Evolutionary conservation across 2,888 invertebrate species (phyloP).

Genomic region (Hylaea fasciaria): DNA sequence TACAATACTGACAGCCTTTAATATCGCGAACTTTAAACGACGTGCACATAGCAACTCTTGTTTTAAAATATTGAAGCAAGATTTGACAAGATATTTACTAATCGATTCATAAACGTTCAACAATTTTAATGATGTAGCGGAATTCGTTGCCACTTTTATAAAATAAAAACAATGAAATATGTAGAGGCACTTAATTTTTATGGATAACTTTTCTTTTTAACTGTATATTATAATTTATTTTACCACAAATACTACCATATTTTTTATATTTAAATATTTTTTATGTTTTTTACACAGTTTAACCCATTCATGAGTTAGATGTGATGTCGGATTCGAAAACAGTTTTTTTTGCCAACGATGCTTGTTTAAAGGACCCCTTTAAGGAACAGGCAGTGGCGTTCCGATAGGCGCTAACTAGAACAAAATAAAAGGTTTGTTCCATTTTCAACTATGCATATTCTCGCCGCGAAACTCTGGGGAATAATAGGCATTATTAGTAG

Average conservation of each 20-base stretch:
- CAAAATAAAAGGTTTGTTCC: conserved; percentile 25
- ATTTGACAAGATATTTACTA: too few species aligned
- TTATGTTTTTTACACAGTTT: not conserved
- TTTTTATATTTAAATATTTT: not conserved
- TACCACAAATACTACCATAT: not conserved
- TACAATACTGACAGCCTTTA: too few species aligned
- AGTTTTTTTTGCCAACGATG: conserved; percentile 10
- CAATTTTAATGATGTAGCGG: too few species aligned
- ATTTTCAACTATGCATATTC: conserved; percentile 32
- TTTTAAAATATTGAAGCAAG: too few species aligned
- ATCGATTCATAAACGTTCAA: too few species aligned
- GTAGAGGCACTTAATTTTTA: not conserved
- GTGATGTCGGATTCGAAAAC: not conserved
- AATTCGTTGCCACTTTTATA: too few species aligned
- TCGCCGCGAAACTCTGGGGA: conserved; percentile 12
- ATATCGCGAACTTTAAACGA: too few species aligned
- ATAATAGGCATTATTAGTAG: conserved; percentile 32
- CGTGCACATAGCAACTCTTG: too few species aligned
- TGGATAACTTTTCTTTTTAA: not conserved
- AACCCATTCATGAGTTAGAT: not conserved
- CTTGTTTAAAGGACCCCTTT: conserved; percentile 13
- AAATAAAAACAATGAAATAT: too few species aligned
- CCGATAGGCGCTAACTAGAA: conserved; percentile 26
- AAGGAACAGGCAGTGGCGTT: conserved; percentile 15
- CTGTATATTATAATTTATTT: not conserved